Base-by-base conservation (phyloP, 2,113 vertebrate species). In the Athene noctua region DNA sequence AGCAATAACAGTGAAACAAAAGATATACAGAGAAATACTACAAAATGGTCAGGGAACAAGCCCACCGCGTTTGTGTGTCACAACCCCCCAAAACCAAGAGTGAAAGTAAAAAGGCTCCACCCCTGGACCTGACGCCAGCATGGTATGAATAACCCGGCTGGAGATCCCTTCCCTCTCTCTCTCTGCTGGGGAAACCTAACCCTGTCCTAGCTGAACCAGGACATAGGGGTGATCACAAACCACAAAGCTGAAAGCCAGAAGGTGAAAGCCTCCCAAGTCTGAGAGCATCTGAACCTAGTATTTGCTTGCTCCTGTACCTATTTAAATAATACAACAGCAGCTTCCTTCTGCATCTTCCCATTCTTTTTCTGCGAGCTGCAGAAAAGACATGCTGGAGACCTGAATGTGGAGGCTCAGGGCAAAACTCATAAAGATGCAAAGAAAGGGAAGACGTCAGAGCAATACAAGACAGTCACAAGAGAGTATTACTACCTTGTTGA, bases 331-430 rank as follows among this genome's bases (percentile, higher is more conserved):
- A 82, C 22, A 87, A 66, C 40, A 66, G 29, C 26, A 82, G 32
- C 46, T 62, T 70, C 20, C 42, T 73, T 77, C 81, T 85, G 42
- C 6, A 2, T 58, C 22, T 65, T 49, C 22, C 32, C 9, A 3
- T n/a, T 73, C 54, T 73, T 61, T 57, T 80, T 30, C 40, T 3
- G 1, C 10, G 26, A 89, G 46, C 32, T 66, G 32, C 26, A 59
- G 63, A 67, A 4, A 59, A 68, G 93, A 73, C 15, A 5, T 4
- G 3, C 58, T 73, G 25, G 54, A 70, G 80, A 88, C 32, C 26
- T 63, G 17, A 55, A 20, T 3, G 2, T 2, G 11, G 42, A 77
- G 67, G 34, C 21, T 47, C 0, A 0, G 17, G 32, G 17, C 46
- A 93, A 90, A 82, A 85, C 6, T 15, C 54, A 88, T 20, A n/a